These are phyloP conservation scores for Agrotis clavis DNA, from an alignment of 2,888 invertebrate genomes.

Conservation along the genomic window DNA sequence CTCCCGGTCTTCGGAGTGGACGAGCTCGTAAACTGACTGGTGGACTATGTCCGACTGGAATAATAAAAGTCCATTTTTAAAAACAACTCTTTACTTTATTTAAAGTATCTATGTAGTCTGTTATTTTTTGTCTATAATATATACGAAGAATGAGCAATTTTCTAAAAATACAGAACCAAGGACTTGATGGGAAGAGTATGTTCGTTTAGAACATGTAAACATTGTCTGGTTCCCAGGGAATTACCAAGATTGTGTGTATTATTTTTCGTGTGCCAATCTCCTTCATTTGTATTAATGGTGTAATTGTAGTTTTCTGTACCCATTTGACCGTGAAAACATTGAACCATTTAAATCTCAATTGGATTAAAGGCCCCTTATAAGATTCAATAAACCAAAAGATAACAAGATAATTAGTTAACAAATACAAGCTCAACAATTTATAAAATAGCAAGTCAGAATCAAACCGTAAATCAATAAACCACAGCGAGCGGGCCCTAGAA, in stretches of 20 bases:
- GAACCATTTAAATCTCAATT: neutral
- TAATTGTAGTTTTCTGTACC: neutral
- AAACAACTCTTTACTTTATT: neutral
- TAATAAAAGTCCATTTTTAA: slow-evolving; percentile 20
- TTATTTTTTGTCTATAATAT: no score
- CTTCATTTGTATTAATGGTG: no score
- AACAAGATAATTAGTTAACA: slow-evolving; percentile 79
- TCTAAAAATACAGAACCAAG: no score
- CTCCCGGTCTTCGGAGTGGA: slow-evolving; percentile 99
- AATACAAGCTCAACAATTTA: slow-evolving; percentile 68
- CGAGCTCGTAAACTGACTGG: slow-evolving; percentile 99
- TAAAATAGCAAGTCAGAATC: slow-evolving; percentile 87
- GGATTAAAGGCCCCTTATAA: slow-evolving; percentile 10
- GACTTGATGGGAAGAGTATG: no score
- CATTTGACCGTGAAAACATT: neutral
- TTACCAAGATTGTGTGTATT: no score
- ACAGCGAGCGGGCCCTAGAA: slow-evolving; percentile 84
- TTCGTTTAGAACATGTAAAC: no score
- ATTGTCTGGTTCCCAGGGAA: no score
- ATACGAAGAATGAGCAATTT: no score
- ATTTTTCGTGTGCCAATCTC: no score
- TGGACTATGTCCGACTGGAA: slow-evolving; percentile 99
- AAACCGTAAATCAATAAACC: slow-evolving; percentile 88
- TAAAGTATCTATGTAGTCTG: no score
- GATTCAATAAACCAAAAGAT: slow-evolving; percentile 59